Conservation (phyloP, 2,888 invertebrate genomes). For the Portevinia maculata region DNA sequence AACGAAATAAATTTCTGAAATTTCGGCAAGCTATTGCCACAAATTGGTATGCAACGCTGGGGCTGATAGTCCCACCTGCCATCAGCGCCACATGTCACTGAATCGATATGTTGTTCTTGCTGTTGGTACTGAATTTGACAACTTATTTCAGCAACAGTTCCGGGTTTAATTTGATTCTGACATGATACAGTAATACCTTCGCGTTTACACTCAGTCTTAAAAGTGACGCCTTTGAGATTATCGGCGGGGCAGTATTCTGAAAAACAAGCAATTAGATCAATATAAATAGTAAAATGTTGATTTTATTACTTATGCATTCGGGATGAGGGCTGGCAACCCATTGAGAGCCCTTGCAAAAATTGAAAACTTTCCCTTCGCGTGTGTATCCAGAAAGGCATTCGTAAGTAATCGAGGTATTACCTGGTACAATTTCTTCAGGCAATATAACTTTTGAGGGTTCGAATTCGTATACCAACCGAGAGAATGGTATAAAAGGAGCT, state of each 20-base stretch:
- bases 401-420: background rate
- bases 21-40: conserved; percentile 74
- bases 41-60: conserved; percentile 76
- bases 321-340: conserved; percentile 14
- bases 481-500: conserved; percentile 19
- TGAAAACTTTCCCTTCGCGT: conserved; percentile 20
- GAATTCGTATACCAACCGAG: conserved; percentile 9
- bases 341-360: conserved; percentile 13
- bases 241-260: conserved; percentile 29
- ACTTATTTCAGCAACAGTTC: conserved; percentile 65
- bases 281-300: too few species aligned
- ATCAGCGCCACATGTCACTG: conserved; percentile 72
- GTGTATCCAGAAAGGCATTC: conserved; percentile 1
- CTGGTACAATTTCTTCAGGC: conserved; percentile 1
- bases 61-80: conserved; percentile 77
- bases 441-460: background rate
- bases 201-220: conserved; percentile 38
- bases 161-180: conserved; percentile 41
- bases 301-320: conserved; percentile 11
- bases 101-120: background rate
- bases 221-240: conserved; percentile 23
- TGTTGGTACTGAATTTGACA: conserved; percentile 60
- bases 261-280: background rate
- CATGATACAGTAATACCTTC: conserved; percentile 51
- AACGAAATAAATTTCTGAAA: conserved; percentile 44